A percentile compares a stretch with the other conserved stretches of the same genome.
Evolutionary conservation across 2,113 vertebrate genomes (phyloP).

Genomic region (Lamprotornis superbus): DNA sequence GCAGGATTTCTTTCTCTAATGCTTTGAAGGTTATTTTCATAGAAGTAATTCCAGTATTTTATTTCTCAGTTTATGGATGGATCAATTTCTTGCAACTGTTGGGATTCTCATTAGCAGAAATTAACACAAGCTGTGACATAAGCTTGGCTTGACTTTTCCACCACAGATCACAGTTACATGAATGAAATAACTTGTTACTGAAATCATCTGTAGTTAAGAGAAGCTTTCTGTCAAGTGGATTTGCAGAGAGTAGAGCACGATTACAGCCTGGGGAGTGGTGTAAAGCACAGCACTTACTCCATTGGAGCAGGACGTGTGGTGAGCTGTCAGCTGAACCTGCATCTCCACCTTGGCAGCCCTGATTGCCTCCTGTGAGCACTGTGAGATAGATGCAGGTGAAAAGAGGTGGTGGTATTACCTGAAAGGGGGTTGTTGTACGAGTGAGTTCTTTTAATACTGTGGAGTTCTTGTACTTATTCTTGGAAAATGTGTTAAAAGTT

Average conservation of each 20-base stretch:
- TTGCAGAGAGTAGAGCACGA: neutral
- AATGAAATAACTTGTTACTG: conserved; percentile 29
- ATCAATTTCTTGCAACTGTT: conserved; percentile 3
- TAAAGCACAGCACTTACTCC: neutral
- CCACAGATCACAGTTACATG: conserved; percentile 4
- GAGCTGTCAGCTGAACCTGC: neutral
- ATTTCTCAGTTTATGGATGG: neutral
- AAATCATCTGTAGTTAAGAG: conserved; percentile 22
- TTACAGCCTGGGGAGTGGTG: neutral
- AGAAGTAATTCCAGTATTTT: neutral
- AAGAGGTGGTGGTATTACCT: neutral
- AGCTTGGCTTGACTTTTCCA: conserved; percentile 18
- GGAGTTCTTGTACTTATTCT: neutral
- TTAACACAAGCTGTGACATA: conserved; percentile 10
- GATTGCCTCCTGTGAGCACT: neutral
- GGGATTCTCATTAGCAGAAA: conserved; percentile 12
- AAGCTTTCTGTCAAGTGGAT: conserved; percentile 41
- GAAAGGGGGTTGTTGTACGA: neutral
- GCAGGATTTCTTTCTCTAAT: neutral
- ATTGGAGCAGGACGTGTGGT: neutral
- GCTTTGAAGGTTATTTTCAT: neutral
- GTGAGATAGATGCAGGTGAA: neutral
- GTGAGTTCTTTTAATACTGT: neutral
- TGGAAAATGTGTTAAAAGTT: neutral
- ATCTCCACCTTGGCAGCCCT: neutral